Evolutionary conservation across 1,140 invertebrate species (phyloP).

Genomic region (Drosophila mauritiana): DNA sequence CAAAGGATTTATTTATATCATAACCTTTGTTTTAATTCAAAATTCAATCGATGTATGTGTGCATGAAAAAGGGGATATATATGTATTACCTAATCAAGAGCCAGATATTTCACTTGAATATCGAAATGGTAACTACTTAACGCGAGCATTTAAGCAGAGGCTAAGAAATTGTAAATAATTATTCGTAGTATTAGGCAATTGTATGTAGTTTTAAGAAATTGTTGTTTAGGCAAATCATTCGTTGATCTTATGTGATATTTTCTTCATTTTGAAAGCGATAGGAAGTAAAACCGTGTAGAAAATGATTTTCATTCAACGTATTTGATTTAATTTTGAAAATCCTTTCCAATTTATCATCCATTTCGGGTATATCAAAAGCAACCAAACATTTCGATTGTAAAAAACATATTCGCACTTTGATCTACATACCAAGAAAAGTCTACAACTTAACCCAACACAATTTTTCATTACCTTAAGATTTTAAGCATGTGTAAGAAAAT

Average conservation of each 20-base stretch:
- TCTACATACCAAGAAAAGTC: slow-evolving; percentile 39
- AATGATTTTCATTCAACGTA: slow-evolving; percentile 6
- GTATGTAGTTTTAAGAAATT: slow-evolving; percentile 15
- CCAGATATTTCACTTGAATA: slow-evolving; percentile 26
- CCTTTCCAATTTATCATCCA: slow-evolving; percentile 26
- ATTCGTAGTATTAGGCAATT: slow-evolving; percentile 40
- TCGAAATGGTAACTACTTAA: slow-evolving; percentile 70
- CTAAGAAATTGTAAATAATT: slow-evolving; percentile 69
- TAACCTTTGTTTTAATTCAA: slow-evolving; percentile 27
- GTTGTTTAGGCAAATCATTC: slow-evolving; percentile 45
- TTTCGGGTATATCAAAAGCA: slow-evolving; percentile 65
- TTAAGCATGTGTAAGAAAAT: slow-evolving; percentile 43
- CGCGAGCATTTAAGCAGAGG: slow-evolving; percentile 65
- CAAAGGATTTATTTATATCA: slow-evolving; percentile 40
- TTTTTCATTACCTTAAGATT: slow-evolving; percentile 16
- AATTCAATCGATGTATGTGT: slow-evolving; percentile 68
- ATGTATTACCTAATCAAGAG: slow-evolving; percentile 10
- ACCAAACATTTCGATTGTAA: slow-evolving; percentile 71
- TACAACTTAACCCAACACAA: slow-evolving; percentile 19
- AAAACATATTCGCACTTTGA: slow-evolving; percentile 48
- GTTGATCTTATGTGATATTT: slow-evolving; percentile 58
- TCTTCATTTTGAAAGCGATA: slow-evolving; percentile 37
- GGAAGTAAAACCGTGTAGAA: slow-evolving; percentile 10
- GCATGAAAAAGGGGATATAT: slow-evolving; percentile 30
- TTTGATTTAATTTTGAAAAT: neutral